Evolutionary conservation across 1,140 invertebrate genomes (phyloP).

Genomic region (Temnothorax longispinosus): DNA sequence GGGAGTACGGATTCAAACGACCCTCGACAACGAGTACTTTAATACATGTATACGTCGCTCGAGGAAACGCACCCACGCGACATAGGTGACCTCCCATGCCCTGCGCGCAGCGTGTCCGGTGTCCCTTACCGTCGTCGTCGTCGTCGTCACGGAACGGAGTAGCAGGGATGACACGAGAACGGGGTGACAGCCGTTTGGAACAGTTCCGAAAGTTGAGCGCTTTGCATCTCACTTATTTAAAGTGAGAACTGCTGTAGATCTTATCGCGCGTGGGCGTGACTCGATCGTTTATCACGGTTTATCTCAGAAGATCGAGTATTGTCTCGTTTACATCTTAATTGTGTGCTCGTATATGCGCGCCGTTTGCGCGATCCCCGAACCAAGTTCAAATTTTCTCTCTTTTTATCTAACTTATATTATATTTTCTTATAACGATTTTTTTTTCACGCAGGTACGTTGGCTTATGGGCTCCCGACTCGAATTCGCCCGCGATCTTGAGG

Average conservation of each 20-base stretch:
- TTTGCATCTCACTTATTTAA: slow-evolving; percentile 25
- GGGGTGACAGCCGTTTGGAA: not conserved
- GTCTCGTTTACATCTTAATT: not conserved
- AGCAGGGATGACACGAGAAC: slow-evolving; percentile 11
- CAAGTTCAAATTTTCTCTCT: not conserved
- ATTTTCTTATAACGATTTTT: no score
- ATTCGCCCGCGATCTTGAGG: slow-evolving; percentile 21
- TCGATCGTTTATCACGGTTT: not conserved
- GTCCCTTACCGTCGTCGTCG: not conserved
- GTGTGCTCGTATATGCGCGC: not conserved
- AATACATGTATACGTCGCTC: not conserved
- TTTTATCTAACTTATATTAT: no score
- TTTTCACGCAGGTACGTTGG: slow-evolving; percentile 56
- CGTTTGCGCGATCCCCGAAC: not conserved
- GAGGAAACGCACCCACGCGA: slow-evolving; percentile 17
- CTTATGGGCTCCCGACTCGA: slow-evolving; percentile 51
- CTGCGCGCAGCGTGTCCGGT: not conserved
- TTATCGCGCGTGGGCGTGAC: slow-evolving; percentile 23
- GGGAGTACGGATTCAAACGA: slow-evolving; percentile 47
- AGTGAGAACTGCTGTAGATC: slow-evolving; percentile 58
- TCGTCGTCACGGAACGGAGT: not conserved
- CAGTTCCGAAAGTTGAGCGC: slow-evolving; percentile 12
- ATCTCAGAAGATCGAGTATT: not conserved
- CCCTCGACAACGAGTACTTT: slow-evolving; percentile 49
- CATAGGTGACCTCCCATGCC: slow-evolving; percentile 1